Conservation (phyloP, 2,888 invertebrate genomes). For the Chrysodeixis includens region DNA sequence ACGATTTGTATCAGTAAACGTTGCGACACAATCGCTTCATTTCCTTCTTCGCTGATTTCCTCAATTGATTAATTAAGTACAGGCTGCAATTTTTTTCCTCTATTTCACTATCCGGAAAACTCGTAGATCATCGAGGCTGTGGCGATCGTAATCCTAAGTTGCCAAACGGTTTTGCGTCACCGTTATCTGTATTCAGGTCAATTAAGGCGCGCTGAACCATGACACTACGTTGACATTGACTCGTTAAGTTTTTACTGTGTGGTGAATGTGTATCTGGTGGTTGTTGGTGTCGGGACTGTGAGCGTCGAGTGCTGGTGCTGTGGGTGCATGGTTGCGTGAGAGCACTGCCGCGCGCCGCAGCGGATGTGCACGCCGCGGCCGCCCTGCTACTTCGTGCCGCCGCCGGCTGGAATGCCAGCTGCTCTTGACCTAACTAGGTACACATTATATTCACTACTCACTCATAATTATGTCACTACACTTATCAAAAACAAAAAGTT, state of each 20-base stretch:
- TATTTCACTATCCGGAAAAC: conserved; percentile 74
- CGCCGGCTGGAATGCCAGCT: conserved; percentile 88
- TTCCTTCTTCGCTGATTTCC: conserved; percentile 71
- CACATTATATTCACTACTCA: conserved; percentile 20
- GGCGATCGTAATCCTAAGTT: conserved; percentile 70
- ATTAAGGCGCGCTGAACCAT: conserved; percentile 80
- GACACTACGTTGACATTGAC: conserved; percentile 83
- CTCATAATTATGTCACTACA: conserved; percentile 32
- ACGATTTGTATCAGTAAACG: conserved; percentile 51
- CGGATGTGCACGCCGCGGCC: conserved; percentile 88
- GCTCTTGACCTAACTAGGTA: conserved; percentile 88
- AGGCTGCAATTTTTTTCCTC: conserved; percentile 67
- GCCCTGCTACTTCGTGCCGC: conserved; percentile 82
- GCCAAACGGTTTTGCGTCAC: conserved; percentile 78
- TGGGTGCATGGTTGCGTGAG: conserved; percentile 69
- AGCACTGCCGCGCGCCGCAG: conserved; percentile 70
- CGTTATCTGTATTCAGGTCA: conserved; percentile 80
- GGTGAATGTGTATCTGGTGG: conserved; percentile 79
- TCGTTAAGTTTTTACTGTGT: conserved; percentile 69
- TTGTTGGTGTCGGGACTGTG: conserved; percentile 56
- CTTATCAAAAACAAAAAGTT: conserved; percentile 24
- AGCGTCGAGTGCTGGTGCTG: conserved; percentile 55
- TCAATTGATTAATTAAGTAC: conserved; percentile 67
- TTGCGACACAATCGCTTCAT: conserved; percentile 61
- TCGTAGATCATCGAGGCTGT: conserved; percentile 65